Percentiles rank a stretch among this genome's conserved stretches.
phyloP scores from a whole-genome alignment of 2,113 vertebrate genomes.

The Carassius gibelio region DNA sequence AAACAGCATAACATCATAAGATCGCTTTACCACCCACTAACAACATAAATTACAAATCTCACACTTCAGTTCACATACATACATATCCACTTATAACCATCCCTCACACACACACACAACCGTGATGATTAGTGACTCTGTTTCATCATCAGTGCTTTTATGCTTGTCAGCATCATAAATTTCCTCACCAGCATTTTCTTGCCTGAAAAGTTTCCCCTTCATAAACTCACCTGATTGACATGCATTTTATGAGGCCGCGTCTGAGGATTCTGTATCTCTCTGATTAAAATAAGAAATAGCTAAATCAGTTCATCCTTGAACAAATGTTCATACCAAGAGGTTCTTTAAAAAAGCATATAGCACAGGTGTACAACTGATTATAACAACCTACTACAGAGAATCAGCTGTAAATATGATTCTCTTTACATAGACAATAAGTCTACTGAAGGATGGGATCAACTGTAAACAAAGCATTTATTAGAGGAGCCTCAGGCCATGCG shows the following conservation, averaged over 20 bases:
- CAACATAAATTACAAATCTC: too few species aligned
- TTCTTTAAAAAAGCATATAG: not conserved
- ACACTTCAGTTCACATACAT: too few species aligned
- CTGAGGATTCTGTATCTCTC: constrained; percentile 17
- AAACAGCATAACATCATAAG: too few species aligned
- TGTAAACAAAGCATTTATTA: not conserved
- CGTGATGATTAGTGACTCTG: too few species aligned
- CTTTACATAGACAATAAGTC: not conserved
- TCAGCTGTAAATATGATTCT: not conserved
- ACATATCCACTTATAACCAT: too few species aligned
- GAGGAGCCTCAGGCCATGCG: not conserved
- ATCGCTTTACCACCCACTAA: too few species aligned
- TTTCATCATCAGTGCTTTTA: too few species aligned
- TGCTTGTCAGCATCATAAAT: constrained; percentile 39
- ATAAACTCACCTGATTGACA: constrained; percentile 45
- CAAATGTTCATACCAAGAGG: not conserved
- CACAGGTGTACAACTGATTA: not conserved
- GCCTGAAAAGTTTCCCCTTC: constrained; percentile 34
- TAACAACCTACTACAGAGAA: not conserved
- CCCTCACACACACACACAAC: too few species aligned
- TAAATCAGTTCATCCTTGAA: not conserved
- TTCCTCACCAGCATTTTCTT: constrained; percentile 27
- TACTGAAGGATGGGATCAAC: not conserved
- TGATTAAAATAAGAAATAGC: constrained; percentile 19
- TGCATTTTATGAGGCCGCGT: constrained; percentile 21